Conservation (phyloP, 1,140 invertebrate genomes). For the Schlechtendalia chinensis region DNA sequence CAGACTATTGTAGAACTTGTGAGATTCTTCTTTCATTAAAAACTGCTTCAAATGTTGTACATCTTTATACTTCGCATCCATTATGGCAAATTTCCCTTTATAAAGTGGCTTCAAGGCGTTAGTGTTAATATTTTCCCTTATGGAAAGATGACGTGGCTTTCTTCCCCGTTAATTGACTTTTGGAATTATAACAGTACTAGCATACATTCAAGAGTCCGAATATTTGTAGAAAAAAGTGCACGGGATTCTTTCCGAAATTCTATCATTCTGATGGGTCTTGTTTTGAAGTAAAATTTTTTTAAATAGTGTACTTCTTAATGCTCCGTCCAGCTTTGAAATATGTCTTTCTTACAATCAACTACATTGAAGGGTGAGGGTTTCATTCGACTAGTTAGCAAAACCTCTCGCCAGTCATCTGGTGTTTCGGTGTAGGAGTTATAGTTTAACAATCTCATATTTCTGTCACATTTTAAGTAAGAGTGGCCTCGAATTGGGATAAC, state of each 20-base stretch:
- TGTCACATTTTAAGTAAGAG: too few species aligned
- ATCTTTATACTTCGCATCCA: not conserved
- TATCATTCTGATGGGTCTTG: not conserved
- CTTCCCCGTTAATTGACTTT: not conserved
- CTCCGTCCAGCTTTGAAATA: not conserved
- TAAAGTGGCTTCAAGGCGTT: not conserved
- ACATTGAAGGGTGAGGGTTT: too few species aligned
- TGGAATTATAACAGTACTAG: not conserved
- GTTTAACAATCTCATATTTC: too few species aligned
- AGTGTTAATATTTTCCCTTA: not conserved
- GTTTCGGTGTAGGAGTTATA: too few species aligned
- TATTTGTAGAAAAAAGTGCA: conserved; percentile 1
- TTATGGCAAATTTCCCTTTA: not conserved
- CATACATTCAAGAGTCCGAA: not conserved
- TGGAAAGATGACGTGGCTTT: not conserved
- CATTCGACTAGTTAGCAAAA: too few species aligned
- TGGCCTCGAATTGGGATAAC: too few species aligned
- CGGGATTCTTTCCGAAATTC: not conserved
- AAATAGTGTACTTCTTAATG: not conserved
- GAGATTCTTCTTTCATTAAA: conserved; percentile 9
- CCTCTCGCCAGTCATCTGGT: too few species aligned
- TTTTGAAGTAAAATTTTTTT: not conserved
- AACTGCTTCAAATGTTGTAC: not conserved
- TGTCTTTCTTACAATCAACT: not conserved
- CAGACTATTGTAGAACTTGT: not conserved